A percentile compares a stretch with the other conserved stretches of the same genome.
Evolutionary conservation across 2,888 invertebrate species (phyloP).

Genomic region (Ectobius pallidus): DNA sequence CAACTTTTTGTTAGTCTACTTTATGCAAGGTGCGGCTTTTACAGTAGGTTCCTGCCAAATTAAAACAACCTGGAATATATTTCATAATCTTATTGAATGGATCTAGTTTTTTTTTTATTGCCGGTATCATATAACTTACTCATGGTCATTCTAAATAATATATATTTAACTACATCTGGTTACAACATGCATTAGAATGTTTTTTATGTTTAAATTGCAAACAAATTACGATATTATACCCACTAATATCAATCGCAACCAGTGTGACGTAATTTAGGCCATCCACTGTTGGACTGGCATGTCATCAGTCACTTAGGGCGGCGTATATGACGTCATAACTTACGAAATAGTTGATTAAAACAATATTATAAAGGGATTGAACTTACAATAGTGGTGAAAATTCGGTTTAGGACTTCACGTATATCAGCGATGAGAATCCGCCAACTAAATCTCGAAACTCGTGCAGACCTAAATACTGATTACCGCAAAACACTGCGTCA

Average conservation of each 20-base stretch:
- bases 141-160: no score
- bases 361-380: neutral
- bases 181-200: no score
- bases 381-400: constrained; percentile 12
- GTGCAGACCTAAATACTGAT: neutral
- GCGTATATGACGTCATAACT: constrained; percentile 40
- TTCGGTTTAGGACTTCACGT: constrained; percentile 1
- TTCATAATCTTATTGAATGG: no score
- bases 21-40: no score
- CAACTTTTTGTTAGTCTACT: no score
- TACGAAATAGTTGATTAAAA: constrained; percentile 12
- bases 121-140: no score
- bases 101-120: no score
- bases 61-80: no score
- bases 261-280: constrained; percentile 38
- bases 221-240: no score
- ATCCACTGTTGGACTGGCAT: constrained; percentile 38
- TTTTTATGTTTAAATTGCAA: no score
- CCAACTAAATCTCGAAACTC: neutral
- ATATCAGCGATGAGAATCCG: neutral
- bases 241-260: constrained; percentile 12
- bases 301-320: constrained; percentile 40
- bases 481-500: constrained; percentile 36
- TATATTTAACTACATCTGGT: no score
- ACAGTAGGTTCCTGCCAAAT: no score